phyloP scores from a whole-genome alignment of 2,888 invertebrate species.

The Macrosoma leucophasiata region DNA sequence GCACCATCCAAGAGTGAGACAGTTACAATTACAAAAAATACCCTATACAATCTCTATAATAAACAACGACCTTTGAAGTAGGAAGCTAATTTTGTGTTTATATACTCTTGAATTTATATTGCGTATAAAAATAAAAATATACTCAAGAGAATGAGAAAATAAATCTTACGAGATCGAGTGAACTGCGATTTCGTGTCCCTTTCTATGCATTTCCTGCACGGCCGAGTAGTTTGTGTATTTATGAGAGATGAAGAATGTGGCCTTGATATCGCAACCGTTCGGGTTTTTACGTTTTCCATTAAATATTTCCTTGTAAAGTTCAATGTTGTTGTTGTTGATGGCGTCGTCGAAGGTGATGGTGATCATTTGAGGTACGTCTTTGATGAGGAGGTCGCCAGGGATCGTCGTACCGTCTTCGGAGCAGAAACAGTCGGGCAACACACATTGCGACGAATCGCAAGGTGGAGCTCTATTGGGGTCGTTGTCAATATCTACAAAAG shows the following conservation, averaged over 20 bases:
- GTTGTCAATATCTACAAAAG: slow-evolving; percentile 88
- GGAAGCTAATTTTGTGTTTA: neutral
- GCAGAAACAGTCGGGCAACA: slow-evolving; percentile 94
- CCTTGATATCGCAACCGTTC: slow-evolving; percentile 94
- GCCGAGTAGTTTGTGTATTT: slow-evolving; percentile 96
- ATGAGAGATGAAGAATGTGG: slow-evolving; percentile 94
- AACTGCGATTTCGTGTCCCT: slow-evolving; percentile 95
- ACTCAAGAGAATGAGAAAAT: slow-evolving; percentile 5
- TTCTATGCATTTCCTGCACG: slow-evolving; percentile 92
- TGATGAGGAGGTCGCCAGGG: slow-evolving; percentile 88
- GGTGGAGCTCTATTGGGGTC: slow-evolving; percentile 95
- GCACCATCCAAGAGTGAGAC: no score
- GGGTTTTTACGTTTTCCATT: slow-evolving; percentile 92
- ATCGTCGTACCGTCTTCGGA: slow-evolving; percentile 93
- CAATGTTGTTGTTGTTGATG: slow-evolving; percentile 96
- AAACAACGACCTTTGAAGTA: neutral
- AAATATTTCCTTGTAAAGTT: slow-evolving; percentile 94
- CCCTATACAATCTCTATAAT: neutral
- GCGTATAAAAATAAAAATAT: slow-evolving; percentile 15
- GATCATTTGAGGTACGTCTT: slow-evolving; percentile 95
- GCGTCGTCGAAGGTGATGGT: slow-evolving; percentile 96
- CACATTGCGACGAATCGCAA: slow-evolving; percentile 90
- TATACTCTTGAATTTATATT: neutral
- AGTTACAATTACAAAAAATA: no score
- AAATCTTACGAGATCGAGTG: slow-evolving; percentile 92